Evolutionary conservation across 1,140 invertebrate species (phyloP).

Genomic region (Musca vetustissima): DNA sequence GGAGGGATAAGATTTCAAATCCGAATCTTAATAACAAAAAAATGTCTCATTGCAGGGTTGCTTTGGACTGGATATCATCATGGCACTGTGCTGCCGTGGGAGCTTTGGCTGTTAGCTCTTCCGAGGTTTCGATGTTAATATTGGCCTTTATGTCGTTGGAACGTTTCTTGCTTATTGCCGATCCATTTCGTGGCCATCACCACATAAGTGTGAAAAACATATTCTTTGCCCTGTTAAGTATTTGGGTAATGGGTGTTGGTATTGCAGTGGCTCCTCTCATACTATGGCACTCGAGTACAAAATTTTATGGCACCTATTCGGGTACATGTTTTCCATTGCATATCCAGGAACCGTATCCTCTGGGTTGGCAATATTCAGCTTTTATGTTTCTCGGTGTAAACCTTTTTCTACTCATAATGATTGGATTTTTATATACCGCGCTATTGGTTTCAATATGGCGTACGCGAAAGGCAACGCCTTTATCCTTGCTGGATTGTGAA

Average conservation of each 20-base stretch:
- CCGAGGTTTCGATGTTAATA: constrained; percentile 75
- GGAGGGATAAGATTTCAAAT: not conserved
- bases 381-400: constrained; percentile 75
- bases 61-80: constrained; percentile 70
- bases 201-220: constrained; percentile 60
- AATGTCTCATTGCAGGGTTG: constrained; percentile 48
- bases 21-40: not conserved
- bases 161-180: constrained; percentile 70
- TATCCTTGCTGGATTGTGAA: constrained; percentile 66
- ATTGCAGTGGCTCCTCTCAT: constrained; percentile 70
- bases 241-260: constrained; percentile 67
- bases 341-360: constrained; percentile 68
- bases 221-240: constrained; percentile 50
- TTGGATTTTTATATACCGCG: constrained; percentile 64
- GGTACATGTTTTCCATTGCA: constrained; percentile 76
- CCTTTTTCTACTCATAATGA: constrained; percentile 63
- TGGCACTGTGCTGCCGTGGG: constrained; percentile 67
- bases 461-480: constrained; percentile 63
- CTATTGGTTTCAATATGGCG: constrained; percentile 68
- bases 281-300: constrained; percentile 64
- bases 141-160: constrained; percentile 77
- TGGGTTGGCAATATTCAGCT: constrained; percentile 76
- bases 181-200: constrained; percentile 65
- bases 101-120: constrained; percentile 68
- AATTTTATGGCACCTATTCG: constrained; percentile 67